Evolutionary conservation across 2,113 vertebrate genomes (phyloP).

Genomic region (Odontesthes bonariensis): DNA sequence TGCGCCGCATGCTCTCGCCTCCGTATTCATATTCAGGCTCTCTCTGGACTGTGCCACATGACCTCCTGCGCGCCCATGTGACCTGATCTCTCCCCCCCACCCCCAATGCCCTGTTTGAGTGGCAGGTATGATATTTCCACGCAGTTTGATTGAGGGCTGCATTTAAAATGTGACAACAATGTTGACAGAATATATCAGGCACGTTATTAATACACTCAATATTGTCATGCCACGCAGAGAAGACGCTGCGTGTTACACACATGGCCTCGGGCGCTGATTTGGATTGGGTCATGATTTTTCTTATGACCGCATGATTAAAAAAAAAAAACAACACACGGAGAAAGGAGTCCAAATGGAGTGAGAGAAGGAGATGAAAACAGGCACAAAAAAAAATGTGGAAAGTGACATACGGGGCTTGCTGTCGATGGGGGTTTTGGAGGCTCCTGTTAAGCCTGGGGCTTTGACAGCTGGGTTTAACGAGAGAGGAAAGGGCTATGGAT

Average conservation of each 20-base stretch:
- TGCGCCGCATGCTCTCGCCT: slow-evolving; percentile 19
- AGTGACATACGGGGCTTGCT: slow-evolving; percentile 46
- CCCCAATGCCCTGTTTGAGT: slow-evolving; percentile 57
- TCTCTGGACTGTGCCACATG: slow-evolving; percentile 9
- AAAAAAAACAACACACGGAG: slow-evolving; percentile 12
- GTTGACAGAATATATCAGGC: slow-evolving; percentile 54
- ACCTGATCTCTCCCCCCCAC: slow-evolving; percentile 53
- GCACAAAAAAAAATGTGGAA: not conserved
- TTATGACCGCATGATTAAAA: slow-evolving; percentile 24
- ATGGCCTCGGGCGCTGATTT: slow-evolving; percentile 20
- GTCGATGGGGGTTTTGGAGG: slow-evolving; percentile 61
- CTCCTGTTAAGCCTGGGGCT: slow-evolving; percentile 65
- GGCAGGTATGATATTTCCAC: slow-evolving; percentile 69
- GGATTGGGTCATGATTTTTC: slow-evolving; percentile 32
- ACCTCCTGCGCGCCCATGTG: slow-evolving; percentile 10
- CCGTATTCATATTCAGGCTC: slow-evolving; percentile 29
- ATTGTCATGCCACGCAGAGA: not conserved
- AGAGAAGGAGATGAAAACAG: slow-evolving; percentile 1
- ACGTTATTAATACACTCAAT: slow-evolving; percentile 47
- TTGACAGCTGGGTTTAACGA: slow-evolving; percentile 71
- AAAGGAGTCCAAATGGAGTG: slow-evolving; percentile 1
- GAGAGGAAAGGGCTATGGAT: slow-evolving; percentile 60
- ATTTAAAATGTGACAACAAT: slow-evolving; percentile 45
- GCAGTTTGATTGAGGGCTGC: slow-evolving; percentile 52
- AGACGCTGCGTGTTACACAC: slow-evolving; percentile 17